Base-by-base conservation (phyloP, 2,797 vertebrate species). In the Merluccius polli region DNA sequence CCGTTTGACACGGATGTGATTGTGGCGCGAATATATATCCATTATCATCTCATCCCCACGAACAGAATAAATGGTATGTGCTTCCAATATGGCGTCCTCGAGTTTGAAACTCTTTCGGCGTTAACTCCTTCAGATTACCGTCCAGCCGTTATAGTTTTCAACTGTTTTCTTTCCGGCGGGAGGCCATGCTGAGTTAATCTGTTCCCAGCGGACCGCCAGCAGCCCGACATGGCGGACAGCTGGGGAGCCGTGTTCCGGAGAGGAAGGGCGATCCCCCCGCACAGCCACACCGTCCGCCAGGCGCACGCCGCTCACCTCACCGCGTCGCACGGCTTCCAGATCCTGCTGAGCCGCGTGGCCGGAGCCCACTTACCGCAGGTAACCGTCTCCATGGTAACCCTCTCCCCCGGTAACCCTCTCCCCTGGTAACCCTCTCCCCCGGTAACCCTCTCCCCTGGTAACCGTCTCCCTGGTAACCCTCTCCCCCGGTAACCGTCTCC, bases 231-330 rank as follows among this genome's bases (percentile, higher is more conserved):
- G 92, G 78, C 75, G 65, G 84, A 77, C 0, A 86, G 90, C 81
- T 96, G 96, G 96, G 91, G 82, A 32, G 76, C 70, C 38, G 31
- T 87, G 78, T 96, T 95, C 68, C 41, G 84, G 21, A 89, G 84
- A 35, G 88, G 80, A 65, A 86, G 87, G 1, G 18, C 87, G 1
- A 78, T 96, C 4, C 95, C 95, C 0, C 93, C 95, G 0, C 93
- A 93, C 77, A 75, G 88, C 0, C 94, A 94, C 81, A 92, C 94
- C 0, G 79, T 85, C 0, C 91, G 92, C 13, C 84, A 88, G 73
- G 88, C 89, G 0, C 59, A 24, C 3, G 90, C 89, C 12, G 83
- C 80, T 48, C 88, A 78, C 73, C 3, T 83, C 78, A 81, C 32
- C 35, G 77, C 73, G 18, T 92, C 94, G 0, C 73, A 77, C 0